Evolutionary conservation across 1,140 invertebrate species (phyloP).

Genomic region (Euborellia annulipes): DNA sequence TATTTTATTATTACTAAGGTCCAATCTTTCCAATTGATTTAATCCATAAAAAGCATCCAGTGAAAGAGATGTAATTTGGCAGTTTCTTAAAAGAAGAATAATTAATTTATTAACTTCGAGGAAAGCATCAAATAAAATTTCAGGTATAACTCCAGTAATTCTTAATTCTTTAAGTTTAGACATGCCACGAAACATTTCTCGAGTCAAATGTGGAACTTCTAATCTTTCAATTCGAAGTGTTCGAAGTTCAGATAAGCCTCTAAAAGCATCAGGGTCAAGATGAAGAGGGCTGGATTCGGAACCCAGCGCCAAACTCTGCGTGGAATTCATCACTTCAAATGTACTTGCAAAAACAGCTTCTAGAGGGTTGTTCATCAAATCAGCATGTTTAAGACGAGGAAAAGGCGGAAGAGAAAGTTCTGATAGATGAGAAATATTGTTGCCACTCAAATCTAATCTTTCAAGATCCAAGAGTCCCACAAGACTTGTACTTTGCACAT

Average conservation of each 20-base stretch:
- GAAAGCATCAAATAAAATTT: constrained; percentile 51
- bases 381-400: constrained; percentile 38
- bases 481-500: constrained; percentile 44
- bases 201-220: constrained; percentile 35
- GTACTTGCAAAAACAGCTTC: constrained; percentile 46
- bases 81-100: constrained; percentile 40
- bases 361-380: constrained; percentile 50
- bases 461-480: constrained; percentile 46
- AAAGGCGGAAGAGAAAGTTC: constrained; percentile 52
- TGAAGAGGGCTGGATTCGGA: constrained; percentile 32
- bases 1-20: constrained; percentile 44
- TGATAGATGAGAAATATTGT: constrained; percentile 47
- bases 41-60: constrained; percentile 51
- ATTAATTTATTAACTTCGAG: constrained; percentile 37
- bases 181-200: constrained; percentile 42
- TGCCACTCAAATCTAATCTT: constrained; percentile 43
- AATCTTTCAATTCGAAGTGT: constrained; percentile 38
- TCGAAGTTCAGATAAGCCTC: constrained; percentile 36
- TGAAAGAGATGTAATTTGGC: constrained; percentile 41
- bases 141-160: constrained; percentile 36
- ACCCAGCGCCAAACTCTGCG: constrained; percentile 40
- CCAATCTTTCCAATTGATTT: constrained; percentile 36
- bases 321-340: constrained; percentile 53
- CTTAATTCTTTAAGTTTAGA: constrained; percentile 32
- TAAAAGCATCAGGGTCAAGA: constrained; percentile 41